Conservation (phyloP, 2,113 vertebrate genomes). For the Sialia sialis region DNA sequence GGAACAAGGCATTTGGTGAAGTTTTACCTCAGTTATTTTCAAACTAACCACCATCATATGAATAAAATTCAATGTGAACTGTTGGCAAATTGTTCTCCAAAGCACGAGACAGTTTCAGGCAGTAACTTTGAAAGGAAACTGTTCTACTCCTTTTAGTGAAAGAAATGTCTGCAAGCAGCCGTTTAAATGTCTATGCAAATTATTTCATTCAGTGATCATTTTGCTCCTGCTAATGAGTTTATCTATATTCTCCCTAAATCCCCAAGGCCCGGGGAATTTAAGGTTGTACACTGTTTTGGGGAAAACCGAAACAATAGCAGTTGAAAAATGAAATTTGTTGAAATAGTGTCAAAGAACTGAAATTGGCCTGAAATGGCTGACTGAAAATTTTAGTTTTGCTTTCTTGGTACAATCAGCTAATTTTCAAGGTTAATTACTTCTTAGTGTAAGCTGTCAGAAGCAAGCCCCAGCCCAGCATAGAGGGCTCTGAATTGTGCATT, state of each 20-base stretch:
- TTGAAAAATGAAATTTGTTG: not conserved
- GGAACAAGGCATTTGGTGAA: not conserved
- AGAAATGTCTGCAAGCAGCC: not conserved
- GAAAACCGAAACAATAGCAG: not conserved
- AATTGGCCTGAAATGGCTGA: not conserved
- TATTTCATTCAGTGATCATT: not conserved
- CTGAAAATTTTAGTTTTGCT: not conserved
- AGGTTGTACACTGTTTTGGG: not conserved
- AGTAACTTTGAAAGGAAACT: not conserved
- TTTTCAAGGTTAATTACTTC: conserved; percentile 9
- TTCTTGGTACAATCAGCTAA: not conserved
- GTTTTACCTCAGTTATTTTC: not conserved
- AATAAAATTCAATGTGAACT: not conserved
- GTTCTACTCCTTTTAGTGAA: not conserved
- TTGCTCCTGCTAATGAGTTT: not conserved
- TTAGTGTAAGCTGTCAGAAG: not conserved
- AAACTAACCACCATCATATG: not conserved
- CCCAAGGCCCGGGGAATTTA: not conserved
- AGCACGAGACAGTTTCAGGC: rapidly evolving
- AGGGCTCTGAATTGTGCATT: not conserved
- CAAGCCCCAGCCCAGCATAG: not conserved
- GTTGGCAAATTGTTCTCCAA: not conserved
- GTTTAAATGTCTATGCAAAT: not conserved
- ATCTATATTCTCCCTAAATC: not conserved
- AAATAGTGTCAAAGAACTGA: not conserved